These are phyloP conservation scores for Ciconia nigra DNA, from an alignment of 2,797 vertebrate species.

Conservation along the genomic window DNA sequence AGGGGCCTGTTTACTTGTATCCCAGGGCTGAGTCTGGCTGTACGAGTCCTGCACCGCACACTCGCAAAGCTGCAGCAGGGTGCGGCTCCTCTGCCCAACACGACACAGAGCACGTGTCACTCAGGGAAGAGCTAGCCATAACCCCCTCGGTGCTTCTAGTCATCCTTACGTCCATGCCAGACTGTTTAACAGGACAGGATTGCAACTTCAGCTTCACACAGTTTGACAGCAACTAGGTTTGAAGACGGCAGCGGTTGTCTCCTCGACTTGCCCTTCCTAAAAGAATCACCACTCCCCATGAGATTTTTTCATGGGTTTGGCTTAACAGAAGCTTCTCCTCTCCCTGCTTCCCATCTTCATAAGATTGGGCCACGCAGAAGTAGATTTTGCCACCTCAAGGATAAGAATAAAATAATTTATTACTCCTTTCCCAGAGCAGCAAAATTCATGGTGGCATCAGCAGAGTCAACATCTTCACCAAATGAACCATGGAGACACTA, in stretches of 20 bases:
- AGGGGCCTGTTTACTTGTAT: neutral
- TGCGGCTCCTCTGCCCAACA: neutral
- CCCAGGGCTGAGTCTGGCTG: neutral
- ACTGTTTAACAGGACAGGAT: neutral
- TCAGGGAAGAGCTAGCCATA: neutral
- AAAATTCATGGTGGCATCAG: neutral
- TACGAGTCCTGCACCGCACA: no score
- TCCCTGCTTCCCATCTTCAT: neutral
- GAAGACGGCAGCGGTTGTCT: neutral
- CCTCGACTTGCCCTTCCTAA: neutral
- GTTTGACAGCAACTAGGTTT: neutral
- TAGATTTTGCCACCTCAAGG: neutral
- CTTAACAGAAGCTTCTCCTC: neutral
- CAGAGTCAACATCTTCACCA: neutral
- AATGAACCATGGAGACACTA: neutral
- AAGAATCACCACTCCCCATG: neutral
- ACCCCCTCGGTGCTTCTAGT: neutral
- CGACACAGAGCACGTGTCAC: fast-evolving
- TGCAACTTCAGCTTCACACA: neutral
- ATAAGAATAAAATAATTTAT: neutral
- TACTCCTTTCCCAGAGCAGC: neutral
- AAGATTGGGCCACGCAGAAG: neutral
- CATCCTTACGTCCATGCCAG: neutral
- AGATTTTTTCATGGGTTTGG: neutral
- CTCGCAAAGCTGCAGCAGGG: fast-evolving